Conservation (phyloP, 2,113 vertebrate genomes). For the Cheirogaleus medius region DNA sequence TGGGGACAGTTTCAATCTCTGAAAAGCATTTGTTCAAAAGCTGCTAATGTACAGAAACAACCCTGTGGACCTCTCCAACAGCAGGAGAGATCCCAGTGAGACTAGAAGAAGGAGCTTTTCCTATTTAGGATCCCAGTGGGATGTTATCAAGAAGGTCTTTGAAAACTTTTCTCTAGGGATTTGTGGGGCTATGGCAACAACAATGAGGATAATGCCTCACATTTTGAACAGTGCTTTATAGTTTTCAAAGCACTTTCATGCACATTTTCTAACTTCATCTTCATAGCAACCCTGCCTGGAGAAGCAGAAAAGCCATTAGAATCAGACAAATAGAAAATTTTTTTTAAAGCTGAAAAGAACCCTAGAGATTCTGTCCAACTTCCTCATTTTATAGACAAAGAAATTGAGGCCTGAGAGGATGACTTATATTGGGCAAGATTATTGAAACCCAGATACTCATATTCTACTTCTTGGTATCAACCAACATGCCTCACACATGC, state of each 20-base stretch:
- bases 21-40: conserved; percentile 8
- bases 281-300: conserved; percentile 62
- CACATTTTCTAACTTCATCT: conserved; percentile 72
- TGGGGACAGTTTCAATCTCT: not conserved
- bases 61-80: conserved; percentile 32
- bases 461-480: not conserved
- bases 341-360: conserved; percentile 54
- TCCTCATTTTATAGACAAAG: conserved; percentile 61
- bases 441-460: not conserved
- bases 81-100: conserved; percentile 54
- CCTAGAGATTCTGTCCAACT: conserved; percentile 42
- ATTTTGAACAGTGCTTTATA: conserved; percentile 61
- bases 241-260: conserved; percentile 72
- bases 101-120: conserved; percentile 67
- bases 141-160: conserved; percentile 68
- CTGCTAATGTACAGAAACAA: conserved; percentile 49
- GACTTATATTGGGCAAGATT: not conserved
- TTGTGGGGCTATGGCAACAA: conserved; percentile 64
- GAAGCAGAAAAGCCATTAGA: conserved; percentile 63
- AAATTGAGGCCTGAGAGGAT: not conserved
- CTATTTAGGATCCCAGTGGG: conserved; percentile 65
- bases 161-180: conserved; percentile 68
- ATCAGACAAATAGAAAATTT: conserved; percentile 63
- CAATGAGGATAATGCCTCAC: conserved; percentile 58
- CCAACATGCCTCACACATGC: not conserved